Evolutionary conservation across 2,113 vertebrate species (phyloP).

Genomic region (Hassar affinis): DNA sequence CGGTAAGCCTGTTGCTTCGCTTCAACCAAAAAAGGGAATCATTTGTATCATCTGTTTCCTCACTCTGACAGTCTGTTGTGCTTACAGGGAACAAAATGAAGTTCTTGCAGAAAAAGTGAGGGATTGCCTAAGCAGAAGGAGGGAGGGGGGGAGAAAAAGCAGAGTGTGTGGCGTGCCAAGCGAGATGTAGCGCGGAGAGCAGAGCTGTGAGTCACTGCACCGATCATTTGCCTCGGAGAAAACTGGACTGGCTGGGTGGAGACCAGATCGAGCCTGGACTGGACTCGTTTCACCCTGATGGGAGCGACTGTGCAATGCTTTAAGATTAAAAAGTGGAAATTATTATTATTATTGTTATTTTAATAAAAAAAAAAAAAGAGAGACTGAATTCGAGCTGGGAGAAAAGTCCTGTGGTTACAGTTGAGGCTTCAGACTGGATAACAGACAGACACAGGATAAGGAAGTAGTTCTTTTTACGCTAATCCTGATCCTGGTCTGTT

Average conservation of each 20-base stretch:
- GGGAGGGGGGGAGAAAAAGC: neutral
- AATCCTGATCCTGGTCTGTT: neutral
- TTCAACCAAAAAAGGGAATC: conserved; percentile 11
- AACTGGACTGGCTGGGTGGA: conserved; percentile 7
- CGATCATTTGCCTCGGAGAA: conserved; percentile 1
- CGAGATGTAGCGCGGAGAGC: neutral
- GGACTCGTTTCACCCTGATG: conserved; percentile 7
- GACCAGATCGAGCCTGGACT: conserved; percentile 24
- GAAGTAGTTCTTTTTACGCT: conserved; percentile 16
- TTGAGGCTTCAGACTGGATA: neutral
- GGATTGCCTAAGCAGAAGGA: neutral
- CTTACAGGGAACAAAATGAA: conserved; percentile 76
- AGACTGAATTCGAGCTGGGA: conserved; percentile 28
- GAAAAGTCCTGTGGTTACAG: conserved; percentile 11
- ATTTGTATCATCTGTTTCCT: neutral
- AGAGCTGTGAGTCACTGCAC: conserved; percentile 31
- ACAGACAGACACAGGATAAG: conserved; percentile 17
- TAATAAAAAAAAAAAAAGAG: conserved; percentile 11
- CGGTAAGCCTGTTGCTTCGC: conserved; percentile 71
- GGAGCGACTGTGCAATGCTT: conserved; percentile 38
- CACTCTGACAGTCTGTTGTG: conserved; percentile 27
- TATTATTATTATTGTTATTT: conserved; percentile 20
- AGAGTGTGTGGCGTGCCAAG: conserved; percentile 9
- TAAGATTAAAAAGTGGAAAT: conserved; percentile 58
- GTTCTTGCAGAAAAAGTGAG: conserved; percentile 75